Base-by-base conservation (phyloP, 2,888 invertebrate species). In the Syritta pipiens region DNA sequence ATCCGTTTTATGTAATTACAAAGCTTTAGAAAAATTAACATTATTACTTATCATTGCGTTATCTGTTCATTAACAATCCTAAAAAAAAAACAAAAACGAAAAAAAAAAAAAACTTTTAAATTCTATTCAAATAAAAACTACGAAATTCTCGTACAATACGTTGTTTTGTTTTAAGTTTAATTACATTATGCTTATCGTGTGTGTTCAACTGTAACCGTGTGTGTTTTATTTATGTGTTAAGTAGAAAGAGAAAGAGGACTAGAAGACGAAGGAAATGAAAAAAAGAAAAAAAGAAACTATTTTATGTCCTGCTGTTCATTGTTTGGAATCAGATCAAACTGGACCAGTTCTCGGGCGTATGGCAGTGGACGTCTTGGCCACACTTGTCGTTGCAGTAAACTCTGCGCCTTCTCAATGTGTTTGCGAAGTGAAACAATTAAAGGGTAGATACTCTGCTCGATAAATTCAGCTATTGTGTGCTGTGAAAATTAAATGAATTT, bases 361-460 rank as follows among this genome's bases (percentile, higher is more conserved):
- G 91, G 90, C 81, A 93, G 87, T 3, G 93, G 93, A 82, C 93
- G 89, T 42, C 90, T 88, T 0, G 92, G 91, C 93, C 93, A 93
- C 22, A 88, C 88, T 81, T 90, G 90, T 19, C 90, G 88, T 71
- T 88, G 88, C 83, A 91, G 89, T 26, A 93, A 85, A 35, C 86
- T 86, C 44, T 89, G 86, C 10, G 91, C 91, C 81, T 90, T 89
- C 40, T 89, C 90, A 81, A 91, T 89, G 77, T 93, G 89, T 65
- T 89, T 89, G 74, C 92, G 91, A 63, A 93, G 85, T 74, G 85
- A 84, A 51, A 76, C 83, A 19, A 89, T 86, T 77, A 81, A 83
- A 46, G 93, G 92, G 86, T 92, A 92, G 48, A 93, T 90, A 82
- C 91, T 90, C 84, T 93, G 93, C 83, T 93, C 93, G 26, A 93